A percentile compares a stretch with the other conserved stretches of the same genome.
Conservation (phyloP, 2,888 invertebrate species). For the Empis stercorea region DNA sequence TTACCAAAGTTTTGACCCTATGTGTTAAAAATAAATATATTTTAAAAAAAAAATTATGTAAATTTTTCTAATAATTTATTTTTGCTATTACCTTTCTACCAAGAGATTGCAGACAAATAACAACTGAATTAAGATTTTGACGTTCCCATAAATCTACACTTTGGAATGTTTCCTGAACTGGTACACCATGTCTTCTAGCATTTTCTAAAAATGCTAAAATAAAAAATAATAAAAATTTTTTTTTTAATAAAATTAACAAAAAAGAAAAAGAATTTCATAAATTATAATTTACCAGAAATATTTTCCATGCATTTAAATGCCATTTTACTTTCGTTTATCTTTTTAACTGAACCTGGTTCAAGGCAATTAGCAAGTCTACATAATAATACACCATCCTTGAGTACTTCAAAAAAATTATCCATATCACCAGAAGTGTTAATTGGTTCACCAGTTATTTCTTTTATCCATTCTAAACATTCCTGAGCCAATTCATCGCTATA, state of each 20-base stretch:
- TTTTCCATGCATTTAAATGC: slow-evolving; percentile 99
- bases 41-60: slow-evolving; percentile 15
- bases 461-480: slow-evolving; percentile 89
- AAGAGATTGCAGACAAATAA: slow-evolving; percentile 86
- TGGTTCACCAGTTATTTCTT: slow-evolving; percentile 69
- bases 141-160: slow-evolving; percentile 95
- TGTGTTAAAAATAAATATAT: too few species aligned
- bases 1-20: slow-evolving; percentile 71
- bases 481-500: slow-evolving; percentile 90
- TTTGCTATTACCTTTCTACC: slow-evolving; percentile 68
- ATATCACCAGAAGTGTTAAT: slow-evolving; percentile 79
- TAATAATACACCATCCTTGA: slow-evolving; percentile 80
- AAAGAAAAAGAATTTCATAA: background rate
- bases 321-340: slow-evolving; percentile 80
- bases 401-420: slow-evolving; percentile 83
- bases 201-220: slow-evolving; percentile 65
- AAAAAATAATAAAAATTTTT: background rate
- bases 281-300: slow-evolving; percentile 49
- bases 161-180: slow-evolving; percentile 90
- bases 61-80: background rate
- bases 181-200: slow-evolving; percentile 76
- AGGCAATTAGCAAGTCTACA: slow-evolving; percentile 84
- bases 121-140: slow-evolving; percentile 91
- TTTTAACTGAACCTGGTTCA: slow-evolving; percentile 76
- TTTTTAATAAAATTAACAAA: too few species aligned